phyloP scores from a whole-genome alignment of 2,888 invertebrate species.

The Glaucopsyche alexis region DNA sequence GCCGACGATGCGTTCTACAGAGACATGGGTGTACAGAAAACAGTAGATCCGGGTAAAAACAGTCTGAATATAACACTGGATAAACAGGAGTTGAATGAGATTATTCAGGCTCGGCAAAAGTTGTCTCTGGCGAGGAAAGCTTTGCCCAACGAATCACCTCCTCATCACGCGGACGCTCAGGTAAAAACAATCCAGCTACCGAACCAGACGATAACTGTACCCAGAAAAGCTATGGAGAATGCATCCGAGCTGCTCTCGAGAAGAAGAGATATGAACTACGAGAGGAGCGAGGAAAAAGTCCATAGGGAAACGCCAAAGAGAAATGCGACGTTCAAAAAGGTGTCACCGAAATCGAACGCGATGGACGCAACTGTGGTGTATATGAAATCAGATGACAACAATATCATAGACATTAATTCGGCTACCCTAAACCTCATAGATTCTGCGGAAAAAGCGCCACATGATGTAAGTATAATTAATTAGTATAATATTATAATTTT shows the following conservation, averaged over 20 bases:
- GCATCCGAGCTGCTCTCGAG: conserved; percentile 67
- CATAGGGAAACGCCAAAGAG: conserved; percentile 60
- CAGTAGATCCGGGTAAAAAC: conserved; percentile 54
- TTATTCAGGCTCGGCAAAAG: conserved; percentile 72
- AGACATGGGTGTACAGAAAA: conserved; percentile 60
- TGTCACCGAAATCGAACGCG: conserved; percentile 54
- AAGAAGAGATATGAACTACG: conserved; percentile 58
- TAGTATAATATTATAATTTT: background rate
- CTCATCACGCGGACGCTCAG: conserved; percentile 53
- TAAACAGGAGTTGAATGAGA: conserved; percentile 72
- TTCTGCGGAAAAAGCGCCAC: conserved; percentile 53
- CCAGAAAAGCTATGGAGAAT: conserved; percentile 67
- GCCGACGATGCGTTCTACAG: conserved; percentile 68
- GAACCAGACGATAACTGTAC: conserved; percentile 70
- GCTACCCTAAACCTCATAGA: conserved; percentile 69
- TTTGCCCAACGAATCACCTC: conserved; percentile 60
- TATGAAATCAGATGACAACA: conserved; percentile 57
- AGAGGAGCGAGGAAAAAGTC: conserved; percentile 55
- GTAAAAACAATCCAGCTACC: conserved; percentile 68
- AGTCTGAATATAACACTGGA: conserved; percentile 68
- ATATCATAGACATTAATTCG: conserved; percentile 71
- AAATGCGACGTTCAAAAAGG: conserved; percentile 67
- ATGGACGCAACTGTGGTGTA: conserved; percentile 67
- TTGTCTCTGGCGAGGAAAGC: conserved; percentile 67
- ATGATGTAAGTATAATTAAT: conserved; percentile 50